Conservation (phyloP, 2,888 invertebrate species). For the Parapristionchus giblindavisi region DNA sequence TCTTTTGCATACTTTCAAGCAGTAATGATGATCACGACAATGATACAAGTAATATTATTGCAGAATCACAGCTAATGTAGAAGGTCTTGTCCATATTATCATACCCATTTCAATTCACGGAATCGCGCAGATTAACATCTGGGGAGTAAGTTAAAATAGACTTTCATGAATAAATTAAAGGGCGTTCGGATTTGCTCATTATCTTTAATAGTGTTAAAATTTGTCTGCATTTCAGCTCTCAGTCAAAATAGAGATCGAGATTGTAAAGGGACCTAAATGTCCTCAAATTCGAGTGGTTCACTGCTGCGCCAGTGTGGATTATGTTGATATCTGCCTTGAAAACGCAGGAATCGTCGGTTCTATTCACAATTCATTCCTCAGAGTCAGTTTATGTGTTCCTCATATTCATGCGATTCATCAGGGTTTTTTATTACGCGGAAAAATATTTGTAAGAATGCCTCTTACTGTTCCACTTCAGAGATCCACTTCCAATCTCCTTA, state of each 20-base stretch:
- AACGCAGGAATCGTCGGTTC: constrained; percentile 67
- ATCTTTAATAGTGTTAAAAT: not conserved
- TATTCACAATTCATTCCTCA: constrained; percentile 63
- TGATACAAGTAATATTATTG: too few species aligned
- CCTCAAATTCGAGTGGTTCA: not conserved
- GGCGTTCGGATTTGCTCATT: too few species aligned
- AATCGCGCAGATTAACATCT: not conserved
- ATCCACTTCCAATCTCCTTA: constrained; percentile 48
- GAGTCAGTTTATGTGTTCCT: constrained; percentile 48
- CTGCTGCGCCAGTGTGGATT: constrained; percentile 58
- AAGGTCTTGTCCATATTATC: constrained; percentile 63
- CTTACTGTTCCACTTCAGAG: not conserved
- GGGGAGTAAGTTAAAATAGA: not conserved
- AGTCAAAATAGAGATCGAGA: not conserved
- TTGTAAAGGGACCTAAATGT: not conserved
- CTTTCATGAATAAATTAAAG: not conserved
- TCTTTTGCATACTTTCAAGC: too few species aligned
- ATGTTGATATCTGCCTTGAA: constrained; percentile 65
- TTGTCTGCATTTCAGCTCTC: not conserved
- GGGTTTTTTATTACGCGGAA: not conserved
- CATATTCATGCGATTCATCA: not conserved
- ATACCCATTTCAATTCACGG: constrained; percentile 57
- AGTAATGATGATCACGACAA: not conserved
- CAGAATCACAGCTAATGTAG: constrained; percentile 66
- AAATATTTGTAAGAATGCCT: not conserved